Base-by-base conservation (phyloP, 2,888 invertebrate genomes). In the Graphium colonna region DNA sequence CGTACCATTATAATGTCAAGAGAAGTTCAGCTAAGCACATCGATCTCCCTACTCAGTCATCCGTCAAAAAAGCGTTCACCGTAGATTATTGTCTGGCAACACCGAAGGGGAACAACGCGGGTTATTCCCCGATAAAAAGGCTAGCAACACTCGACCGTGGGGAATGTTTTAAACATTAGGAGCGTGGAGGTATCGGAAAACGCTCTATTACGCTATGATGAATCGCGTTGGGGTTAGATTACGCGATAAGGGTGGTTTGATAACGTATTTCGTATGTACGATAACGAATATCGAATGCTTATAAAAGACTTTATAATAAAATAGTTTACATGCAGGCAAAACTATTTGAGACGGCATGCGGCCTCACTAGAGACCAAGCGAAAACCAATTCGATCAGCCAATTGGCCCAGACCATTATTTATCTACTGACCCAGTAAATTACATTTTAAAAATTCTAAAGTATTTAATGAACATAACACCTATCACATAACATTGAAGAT, bases 101-200 rank as follows among this genome's bases (percentile, higher is more conserved):
- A 63, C 53, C 49, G 49, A 60, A 60, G 63, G 58, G 60, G 59
- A 56, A 56, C 52, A 48, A 51, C 51, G 55, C 51, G 51, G 55
- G 36, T 10, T 36, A 46, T 55, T 58, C 52, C 55, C 57, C 44
- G 50, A 52, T 57, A 57, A 61, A 59, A 57, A 60, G 55, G 58
- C 58, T 61, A 57, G 63, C 58, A 63, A 67, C 63, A 63, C 62
- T 56, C 49, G 54, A 49, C 66, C 64, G 64, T 56, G 59, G 60
- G 69, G 79, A 77, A 84, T 85, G 82, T 85, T 83, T 85, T 73
- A 84, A 85, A 83, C 82, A 83, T 83, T 73, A 54, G 41, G 26
- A 49, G 21, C 61, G 48, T 40, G 53, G 45, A 33, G 40, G 51
- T 52, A 50, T 56, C 39, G 52, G 53, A 55, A 54, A 52, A 59